Conservation (phyloP, 2,888 invertebrate species). For the Acanthosoma haemorrhoidale region DNA sequence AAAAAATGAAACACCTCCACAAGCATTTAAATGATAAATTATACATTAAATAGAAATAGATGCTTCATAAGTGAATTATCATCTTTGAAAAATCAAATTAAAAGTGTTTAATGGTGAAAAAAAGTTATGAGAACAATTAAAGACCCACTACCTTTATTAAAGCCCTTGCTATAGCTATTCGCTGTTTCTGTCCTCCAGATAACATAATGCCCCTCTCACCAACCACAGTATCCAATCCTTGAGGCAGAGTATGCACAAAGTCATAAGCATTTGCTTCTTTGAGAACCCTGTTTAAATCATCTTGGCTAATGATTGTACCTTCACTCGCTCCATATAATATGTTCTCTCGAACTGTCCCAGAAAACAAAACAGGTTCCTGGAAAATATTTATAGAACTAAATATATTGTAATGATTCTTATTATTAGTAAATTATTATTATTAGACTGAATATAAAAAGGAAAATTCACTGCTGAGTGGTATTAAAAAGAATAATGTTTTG, state of each 20-base stretch:
- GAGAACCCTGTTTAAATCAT: slow-evolving; percentile 59
- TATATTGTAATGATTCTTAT: too few species aligned
- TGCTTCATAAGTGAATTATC: too few species aligned
- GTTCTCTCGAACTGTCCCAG: slow-evolving; percentile 82
- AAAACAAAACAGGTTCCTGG: slow-evolving; percentile 87
- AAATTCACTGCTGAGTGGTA: too few species aligned
- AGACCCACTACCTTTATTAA: slow-evolving; percentile 65
- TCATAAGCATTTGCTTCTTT: slow-evolving; percentile 80
- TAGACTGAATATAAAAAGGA: too few species aligned
- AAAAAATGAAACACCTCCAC: too few species aligned
- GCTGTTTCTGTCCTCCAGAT: slow-evolving; percentile 89
- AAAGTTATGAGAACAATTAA: neutral
- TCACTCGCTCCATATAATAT: slow-evolving; percentile 76
- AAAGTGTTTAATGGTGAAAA: neutral
- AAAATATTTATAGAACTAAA: too few species aligned
- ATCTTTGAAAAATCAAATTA: neutral
- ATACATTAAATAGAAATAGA: too few species aligned
- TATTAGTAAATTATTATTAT: too few species aligned
- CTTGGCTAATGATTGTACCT: slow-evolving; percentile 50
- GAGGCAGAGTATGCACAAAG: slow-evolving; percentile 61
- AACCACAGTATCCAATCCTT: slow-evolving; percentile 75
- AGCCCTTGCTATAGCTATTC: slow-evolving; percentile 89
- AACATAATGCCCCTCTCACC: slow-evolving; percentile 85
- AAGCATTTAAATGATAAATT: too few species aligned
- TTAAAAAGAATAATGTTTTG: too few species aligned